These are phyloP conservation scores for Hyalella azteca DNA, from an alignment of 2,888 invertebrate species.

Conservation along the genomic window DNA sequence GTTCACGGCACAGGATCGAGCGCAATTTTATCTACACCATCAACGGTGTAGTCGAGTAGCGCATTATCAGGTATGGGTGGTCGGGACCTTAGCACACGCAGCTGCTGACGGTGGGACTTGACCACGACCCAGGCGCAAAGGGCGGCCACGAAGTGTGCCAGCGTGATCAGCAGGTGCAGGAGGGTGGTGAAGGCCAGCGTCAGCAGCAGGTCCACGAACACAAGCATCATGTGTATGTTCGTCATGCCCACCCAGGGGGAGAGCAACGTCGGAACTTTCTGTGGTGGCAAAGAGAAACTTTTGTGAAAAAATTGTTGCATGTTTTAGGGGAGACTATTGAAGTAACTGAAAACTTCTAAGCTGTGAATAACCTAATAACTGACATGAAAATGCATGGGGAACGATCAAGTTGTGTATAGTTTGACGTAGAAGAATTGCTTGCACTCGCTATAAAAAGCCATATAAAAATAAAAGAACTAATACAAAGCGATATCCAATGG, in stretches of 20 bases:
- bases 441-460: no score
- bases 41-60: slow-evolving; percentile 46
- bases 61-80: slow-evolving; percentile 43
- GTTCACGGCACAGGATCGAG: slow-evolving; percentile 18
- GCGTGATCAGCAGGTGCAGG: slow-evolving; percentile 46
- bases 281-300: neutral
- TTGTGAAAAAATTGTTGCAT: no score
- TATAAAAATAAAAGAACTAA: no score
- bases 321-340: no score
- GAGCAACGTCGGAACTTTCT: slow-evolving; percentile 43
- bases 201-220: slow-evolving; percentile 39
- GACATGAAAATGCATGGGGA: no score
- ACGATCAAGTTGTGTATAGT: no score
- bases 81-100: slow-evolving; percentile 41
- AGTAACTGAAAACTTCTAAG: no score
- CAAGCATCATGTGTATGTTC: slow-evolving; percentile 44
- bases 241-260: slow-evolving; percentile 52
- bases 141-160: slow-evolving; percentile 47
- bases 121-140: slow-evolving; percentile 57
- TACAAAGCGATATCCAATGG: no score
- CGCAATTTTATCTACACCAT: slow-evolving; percentile 44
- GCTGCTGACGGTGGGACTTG: slow-evolving; percentile 44
- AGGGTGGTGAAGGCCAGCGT: slow-evolving; percentile 54
- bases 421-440: no score
- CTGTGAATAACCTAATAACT: no score